Conservation (phyloP, 2,113 vertebrate species). For the Leucopternis melanops region DNA sequence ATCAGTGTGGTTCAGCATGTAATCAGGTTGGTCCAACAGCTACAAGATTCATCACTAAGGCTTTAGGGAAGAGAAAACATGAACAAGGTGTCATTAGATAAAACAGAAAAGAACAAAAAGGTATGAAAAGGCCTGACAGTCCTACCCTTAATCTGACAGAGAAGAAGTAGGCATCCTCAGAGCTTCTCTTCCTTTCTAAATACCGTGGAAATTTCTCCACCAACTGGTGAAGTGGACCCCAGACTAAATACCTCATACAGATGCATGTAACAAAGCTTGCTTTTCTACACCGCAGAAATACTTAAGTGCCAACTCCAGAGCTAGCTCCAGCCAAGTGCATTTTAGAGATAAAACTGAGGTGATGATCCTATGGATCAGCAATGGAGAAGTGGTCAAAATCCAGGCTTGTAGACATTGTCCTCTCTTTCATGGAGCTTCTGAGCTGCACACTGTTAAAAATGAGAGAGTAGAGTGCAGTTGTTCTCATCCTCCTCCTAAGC, state of each 20-base stretch:
- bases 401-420: not conserved
- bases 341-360: not conserved
- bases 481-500: not conserved
- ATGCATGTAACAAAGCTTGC: not conserved
- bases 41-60: not conserved
- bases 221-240: not conserved
- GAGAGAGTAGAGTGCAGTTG: not conserved
- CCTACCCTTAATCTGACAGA: not conserved
- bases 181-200: not conserved
- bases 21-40: not conserved
- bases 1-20: not conserved
- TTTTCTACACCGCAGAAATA: not conserved
- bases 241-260: not conserved
- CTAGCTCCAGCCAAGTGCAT: not conserved
- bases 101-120: not conserved
- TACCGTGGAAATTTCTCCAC: not conserved
- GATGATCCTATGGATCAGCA: not conserved
- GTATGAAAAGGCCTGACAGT: not conserved
- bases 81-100: not conserved
- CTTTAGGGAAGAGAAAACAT: conserved; percentile 6
- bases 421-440: not conserved
- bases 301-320: not conserved
- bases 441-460: not conserved
- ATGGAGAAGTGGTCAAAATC: not conserved
- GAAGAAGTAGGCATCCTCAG: not conserved